Evolutionary conservation across 2,113 vertebrate species (phyloP).

Genomic region (Brachirus orientalis): DNA sequence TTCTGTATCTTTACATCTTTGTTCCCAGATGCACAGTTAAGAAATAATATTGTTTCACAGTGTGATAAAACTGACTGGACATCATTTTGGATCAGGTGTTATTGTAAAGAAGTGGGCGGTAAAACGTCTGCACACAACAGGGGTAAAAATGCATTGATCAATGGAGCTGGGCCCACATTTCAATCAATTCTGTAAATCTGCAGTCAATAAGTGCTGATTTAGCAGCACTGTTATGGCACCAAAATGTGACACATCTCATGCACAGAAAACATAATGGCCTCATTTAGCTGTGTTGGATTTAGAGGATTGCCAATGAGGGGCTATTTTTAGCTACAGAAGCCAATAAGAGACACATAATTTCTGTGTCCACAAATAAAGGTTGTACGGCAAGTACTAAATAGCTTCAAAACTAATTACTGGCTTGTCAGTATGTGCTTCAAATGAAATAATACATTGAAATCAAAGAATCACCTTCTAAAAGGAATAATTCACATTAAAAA

Average conservation of each 20-base stretch:
- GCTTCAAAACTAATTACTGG: background rate
- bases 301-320: constrained; percentile 29
- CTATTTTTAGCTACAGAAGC: constrained; percentile 50
- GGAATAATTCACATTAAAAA: background rate
- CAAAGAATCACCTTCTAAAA: background rate
- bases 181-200: constrained; percentile 35
- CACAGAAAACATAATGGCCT: constrained; percentile 28
- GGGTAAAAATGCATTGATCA: constrained; percentile 39
- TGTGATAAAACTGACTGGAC: background rate
- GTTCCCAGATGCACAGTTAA: background rate
- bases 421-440: background rate
- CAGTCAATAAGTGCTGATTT: constrained; percentile 65
- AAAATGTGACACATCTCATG: constrained; percentile 38
- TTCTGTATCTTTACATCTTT: no score
- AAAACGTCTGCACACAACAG: background rate
- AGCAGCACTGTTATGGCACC: constrained; percentile 24
- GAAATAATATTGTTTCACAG: background rate
- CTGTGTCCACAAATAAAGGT: constrained; percentile 6
- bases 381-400: background rate
- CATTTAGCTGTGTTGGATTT: constrained; percentile 46
- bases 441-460: background rate
- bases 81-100: background rate
- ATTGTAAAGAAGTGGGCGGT: background rate
- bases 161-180: constrained; percentile 30
- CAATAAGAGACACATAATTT: constrained; percentile 9